Conservation (phyloP, 2,113 vertebrate species). For the Elgaria multicarinata region DNA sequence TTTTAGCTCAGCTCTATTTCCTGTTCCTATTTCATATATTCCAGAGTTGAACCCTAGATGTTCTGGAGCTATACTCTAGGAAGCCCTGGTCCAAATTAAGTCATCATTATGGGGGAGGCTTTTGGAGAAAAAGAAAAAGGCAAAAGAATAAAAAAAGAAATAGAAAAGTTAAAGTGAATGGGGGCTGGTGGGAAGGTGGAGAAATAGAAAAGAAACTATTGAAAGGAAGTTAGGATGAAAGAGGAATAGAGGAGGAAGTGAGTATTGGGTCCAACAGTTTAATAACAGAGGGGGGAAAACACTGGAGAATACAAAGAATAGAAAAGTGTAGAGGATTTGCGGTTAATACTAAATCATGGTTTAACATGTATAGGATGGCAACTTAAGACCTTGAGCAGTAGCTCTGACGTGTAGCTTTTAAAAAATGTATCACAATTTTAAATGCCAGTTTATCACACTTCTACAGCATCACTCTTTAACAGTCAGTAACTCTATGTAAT, state of each 20-base stretch:
- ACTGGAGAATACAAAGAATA: background rate
- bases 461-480: constrained; percentile 41
- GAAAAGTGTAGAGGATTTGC: background rate
- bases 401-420: background rate
- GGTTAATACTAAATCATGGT: background rate
- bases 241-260: background rate
- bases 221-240: background rate
- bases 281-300: background rate
- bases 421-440: constrained; percentile 44
- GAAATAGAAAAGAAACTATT: background rate
- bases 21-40: background rate
- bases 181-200: background rate
- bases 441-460: constrained; percentile 48
- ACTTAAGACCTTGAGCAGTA: background rate
- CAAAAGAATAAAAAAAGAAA: background rate
- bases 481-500: constrained; percentile 20
- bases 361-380: background rate
- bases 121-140: background rate
- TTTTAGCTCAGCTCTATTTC: background rate
- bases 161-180: background rate
- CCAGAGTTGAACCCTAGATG: background rate
- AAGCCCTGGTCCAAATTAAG: background rate
- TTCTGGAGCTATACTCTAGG: background rate
- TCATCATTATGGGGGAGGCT: background rate
- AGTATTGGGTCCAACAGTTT: background rate